A percentile compares a stretch with the other conserved stretches of the same genome.
Evolutionary conservation across 2,888 invertebrate genomes (phyloP).

Genomic region (Sepioteuthis lessoniana): DNA sequence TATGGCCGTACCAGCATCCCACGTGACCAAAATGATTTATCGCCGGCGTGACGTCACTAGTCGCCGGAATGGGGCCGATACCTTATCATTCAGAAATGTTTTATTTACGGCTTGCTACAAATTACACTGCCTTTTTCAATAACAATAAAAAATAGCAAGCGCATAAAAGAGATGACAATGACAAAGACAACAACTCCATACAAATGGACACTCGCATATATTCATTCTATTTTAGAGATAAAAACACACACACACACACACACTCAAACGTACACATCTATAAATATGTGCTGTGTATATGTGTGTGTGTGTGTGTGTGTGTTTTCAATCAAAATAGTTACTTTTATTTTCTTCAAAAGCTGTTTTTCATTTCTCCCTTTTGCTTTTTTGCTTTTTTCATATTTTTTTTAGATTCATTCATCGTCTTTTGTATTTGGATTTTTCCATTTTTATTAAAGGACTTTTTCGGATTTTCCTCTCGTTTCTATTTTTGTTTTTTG

Average conservation of each 20-base stretch:
- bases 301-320: too few relatives aligned
- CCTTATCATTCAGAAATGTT: conserved; percentile 33
- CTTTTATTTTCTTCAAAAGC: not conserved
- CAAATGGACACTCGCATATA: not conserved
- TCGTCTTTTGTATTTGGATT: too few relatives aligned
- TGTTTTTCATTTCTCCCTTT: too few relatives aligned
- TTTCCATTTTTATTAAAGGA: too few relatives aligned
- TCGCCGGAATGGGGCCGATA: not conserved
- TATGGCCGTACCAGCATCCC: not conserved
- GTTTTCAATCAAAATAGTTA: not conserved
- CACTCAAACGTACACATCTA: not conserved
- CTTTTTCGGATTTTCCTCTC: too few relatives aligned
- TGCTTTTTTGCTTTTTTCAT: too few relatives aligned
- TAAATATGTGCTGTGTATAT: not conserved
- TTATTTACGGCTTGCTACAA: conserved; percentile 25
- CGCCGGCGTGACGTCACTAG: not conserved
- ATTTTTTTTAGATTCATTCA: too few relatives aligned
- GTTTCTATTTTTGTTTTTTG: too few relatives aligned
- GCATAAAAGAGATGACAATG: not conserved
- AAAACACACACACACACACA: too few relatives aligned
- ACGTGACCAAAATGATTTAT: conserved; percentile 18
- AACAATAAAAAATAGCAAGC: not conserved
- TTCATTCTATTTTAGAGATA: too few relatives aligned
- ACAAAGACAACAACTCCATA: not conserved
- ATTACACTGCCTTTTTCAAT: conserved; percentile 8